Evolutionary conservation across 2,888 invertebrate species (phyloP).

Genomic region (Drosophila setosimentum): DNA sequence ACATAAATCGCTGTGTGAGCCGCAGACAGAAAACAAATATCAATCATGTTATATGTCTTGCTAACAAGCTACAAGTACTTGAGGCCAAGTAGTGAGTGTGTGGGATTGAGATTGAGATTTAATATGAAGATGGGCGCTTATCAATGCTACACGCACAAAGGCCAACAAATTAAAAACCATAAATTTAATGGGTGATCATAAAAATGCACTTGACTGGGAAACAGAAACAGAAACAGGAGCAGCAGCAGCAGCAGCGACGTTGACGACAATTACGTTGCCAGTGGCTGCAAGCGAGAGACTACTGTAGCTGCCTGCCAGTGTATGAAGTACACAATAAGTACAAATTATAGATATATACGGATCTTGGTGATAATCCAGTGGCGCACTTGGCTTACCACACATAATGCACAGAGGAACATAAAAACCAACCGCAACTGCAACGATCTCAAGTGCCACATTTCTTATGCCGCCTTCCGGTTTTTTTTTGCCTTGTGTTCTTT

Average conservation of each 20-base stretch:
- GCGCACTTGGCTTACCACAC: conserved; percentile 57
- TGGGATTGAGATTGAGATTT: conserved; percentile 35
- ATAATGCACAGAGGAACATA: conserved; percentile 31
- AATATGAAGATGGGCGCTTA: conserved; percentile 40
- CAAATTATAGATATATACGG: conserved; percentile 53
- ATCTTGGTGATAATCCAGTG: conserved; percentile 61
- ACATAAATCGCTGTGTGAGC: conserved; percentile 22
- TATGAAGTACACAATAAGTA: conserved; percentile 34
- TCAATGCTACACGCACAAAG: conserved; percentile 47
- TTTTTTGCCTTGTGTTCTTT: conserved; percentile 1
- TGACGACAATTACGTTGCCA: conserved; percentile 34
- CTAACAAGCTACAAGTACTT: conserved; percentile 58
- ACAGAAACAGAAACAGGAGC: conserved; percentile 17
- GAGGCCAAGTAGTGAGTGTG: conserved; percentile 33
- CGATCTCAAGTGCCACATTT: conserved; percentile 43
- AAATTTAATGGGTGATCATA: conserved; percentile 78
- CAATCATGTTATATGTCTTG: conserved; percentile 48
- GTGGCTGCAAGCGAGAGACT: conserved; percentile 26
- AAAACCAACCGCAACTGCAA: conserved; percentile 34
- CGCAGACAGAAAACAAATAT: conserved; percentile 38
- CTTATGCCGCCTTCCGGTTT: conserved; percentile 44
- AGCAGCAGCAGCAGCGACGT: conserved; percentile 18
- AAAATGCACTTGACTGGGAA: conserved; percentile 72
- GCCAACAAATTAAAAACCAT: conserved; percentile 75
- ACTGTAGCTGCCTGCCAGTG: conserved; percentile 27